Base-by-base conservation (phyloP, 2,888 invertebrate species). In the Habrosyne pyritoides region DNA sequence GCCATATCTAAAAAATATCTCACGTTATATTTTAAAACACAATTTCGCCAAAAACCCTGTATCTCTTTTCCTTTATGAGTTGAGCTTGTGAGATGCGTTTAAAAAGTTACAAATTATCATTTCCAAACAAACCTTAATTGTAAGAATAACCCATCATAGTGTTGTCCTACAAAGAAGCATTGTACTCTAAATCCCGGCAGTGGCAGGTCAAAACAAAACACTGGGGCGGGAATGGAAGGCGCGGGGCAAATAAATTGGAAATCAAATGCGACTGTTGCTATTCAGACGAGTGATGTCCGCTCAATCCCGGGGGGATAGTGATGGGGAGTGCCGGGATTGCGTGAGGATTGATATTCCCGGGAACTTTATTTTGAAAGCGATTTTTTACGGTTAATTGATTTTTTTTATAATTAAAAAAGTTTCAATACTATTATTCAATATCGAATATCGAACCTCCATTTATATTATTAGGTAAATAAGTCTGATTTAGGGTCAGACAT, bases 161-260 rank as follows among this genome's bases (percentile, higher is more conserved):
- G 42, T 18, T 42, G 42, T 42, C 14, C 33, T 2, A 18, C 18
- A 42, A 7, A 18, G 18, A 18, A 18, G 14, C 14, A 42, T 42
- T 18, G 18, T 33, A 33, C 12, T 2, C 30, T 30, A 18, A 64
- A 67, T 73, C 65, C 62, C 47, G 53, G 55, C 52, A 64, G 51
- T 52, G 64, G 53, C 59, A 61, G 67, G 63, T 70, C 72, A 77
- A 76, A 79, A 82, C 84, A 83, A 78, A 80, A 75, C 75, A 71
- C 71, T 70, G 75, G 69, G 66, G 73, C 73, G 77, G 74, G 80
- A 84, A 42, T 42, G 42, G 42, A 42, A 42, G 18, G 8, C 42
- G 14, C 42, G 42, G 42, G 42, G 42, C 42, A 18, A 42, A 86
- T 89, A 86, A 88, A 89, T 89, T 89, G 89, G 88, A 89, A 84